These are phyloP conservation scores for Tenthredo mesomela DNA, from an alignment of 2,888 invertebrate genomes.

Conservation along the genomic window DNA sequence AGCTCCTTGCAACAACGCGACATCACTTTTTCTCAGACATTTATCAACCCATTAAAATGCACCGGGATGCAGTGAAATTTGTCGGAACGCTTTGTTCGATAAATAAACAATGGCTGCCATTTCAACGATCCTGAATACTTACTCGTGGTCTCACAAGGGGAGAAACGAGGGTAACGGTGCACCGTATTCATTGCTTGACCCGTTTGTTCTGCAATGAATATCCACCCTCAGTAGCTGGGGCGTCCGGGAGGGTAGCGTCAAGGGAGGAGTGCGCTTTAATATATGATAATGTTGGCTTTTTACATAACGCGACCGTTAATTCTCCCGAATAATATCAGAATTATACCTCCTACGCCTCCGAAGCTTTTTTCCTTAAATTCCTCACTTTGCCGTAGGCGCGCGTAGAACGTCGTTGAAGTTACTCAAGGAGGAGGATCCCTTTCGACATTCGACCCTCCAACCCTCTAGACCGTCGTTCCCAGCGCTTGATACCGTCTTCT, in stretches of 20 bases:
- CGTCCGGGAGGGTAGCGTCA: not conserved
- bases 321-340: constrained; percentile 56
- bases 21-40: constrained; percentile 1
- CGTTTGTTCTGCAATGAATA: constrained; percentile 55
- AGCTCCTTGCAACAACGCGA: not conserved
- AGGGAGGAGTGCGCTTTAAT: constrained; percentile 60
- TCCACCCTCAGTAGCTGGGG: constrained; percentile 33
- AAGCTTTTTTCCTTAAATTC: constrained; percentile 34
- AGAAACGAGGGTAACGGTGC: constrained; percentile 43
- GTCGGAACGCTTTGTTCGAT: constrained; percentile 28
- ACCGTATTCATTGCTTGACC: constrained; percentile 53
- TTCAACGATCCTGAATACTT: constrained; percentile 43
- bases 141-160: constrained; percentile 31
- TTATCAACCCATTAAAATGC: constrained; percentile 40
- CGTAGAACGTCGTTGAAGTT: constrained; percentile 33
- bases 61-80: constrained; percentile 6
- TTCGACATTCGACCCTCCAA: constrained; percentile 25
- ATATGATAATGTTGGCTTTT: constrained; percentile 62
- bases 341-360: constrained; percentile 37
- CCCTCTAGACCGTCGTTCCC: not conserved
- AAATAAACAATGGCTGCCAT: constrained; percentile 43
- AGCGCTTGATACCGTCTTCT: constrained; percentile 19
- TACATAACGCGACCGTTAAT: constrained; percentile 59
- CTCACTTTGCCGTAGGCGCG: constrained; percentile 24
- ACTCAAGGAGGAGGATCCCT: constrained; percentile 20